Percentiles rank a stretch among this genome's conserved stretches.
Evolutionary conservation across 2,113 vertebrate species (phyloP).

Genomic region (Nesoenas mayeri): DNA sequence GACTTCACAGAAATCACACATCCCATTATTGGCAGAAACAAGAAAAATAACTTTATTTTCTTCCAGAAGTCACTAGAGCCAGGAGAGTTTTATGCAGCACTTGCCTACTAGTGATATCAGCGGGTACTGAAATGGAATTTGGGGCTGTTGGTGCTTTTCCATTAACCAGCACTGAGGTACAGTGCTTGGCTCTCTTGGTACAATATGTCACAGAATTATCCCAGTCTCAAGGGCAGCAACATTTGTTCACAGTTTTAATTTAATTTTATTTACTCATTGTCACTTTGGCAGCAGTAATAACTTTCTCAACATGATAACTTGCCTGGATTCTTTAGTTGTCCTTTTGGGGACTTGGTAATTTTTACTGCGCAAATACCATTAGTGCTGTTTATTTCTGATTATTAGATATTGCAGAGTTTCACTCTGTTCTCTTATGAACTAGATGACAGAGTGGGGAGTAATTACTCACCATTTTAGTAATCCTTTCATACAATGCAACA

Average conservation of each 20-base stretch:
- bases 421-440: background rate
- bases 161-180: background rate
- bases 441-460: background rate
- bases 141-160: background rate
- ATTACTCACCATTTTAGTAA: background rate
- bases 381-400: background rate
- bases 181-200: background rate
- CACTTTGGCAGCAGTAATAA: constrained; percentile 1
- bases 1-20: background rate
- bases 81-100: background rate
- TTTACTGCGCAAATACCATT: background rate
- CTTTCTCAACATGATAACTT: constrained; percentile 5
- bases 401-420: constrained; percentile 10
- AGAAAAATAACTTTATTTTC: background rate
- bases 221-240: background rate
- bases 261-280: background rate
- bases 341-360: background rate
- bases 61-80: background rate
- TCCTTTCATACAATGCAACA: background rate
- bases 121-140: background rate
- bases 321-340: background rate
- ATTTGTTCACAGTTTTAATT: background rate
- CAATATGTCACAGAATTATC: background rate
- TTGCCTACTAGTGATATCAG: background rate
- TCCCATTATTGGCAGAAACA: background rate